Conservation (phyloP, 2,888 invertebrate genomes). For the Plutella xylostella region DNA sequence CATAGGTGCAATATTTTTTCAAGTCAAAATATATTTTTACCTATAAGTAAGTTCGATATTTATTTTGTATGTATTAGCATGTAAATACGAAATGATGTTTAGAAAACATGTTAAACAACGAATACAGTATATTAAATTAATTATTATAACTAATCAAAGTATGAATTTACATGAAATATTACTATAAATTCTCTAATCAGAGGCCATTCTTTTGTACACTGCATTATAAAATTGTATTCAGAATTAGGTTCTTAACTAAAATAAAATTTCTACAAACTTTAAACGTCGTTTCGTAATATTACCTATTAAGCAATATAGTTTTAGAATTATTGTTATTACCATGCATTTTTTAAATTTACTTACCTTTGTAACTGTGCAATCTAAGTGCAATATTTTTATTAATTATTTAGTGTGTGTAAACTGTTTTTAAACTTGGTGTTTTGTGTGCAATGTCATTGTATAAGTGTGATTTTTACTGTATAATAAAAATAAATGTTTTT, state of each 20-base stretch:
- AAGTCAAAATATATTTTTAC: slow-evolving; percentile 16
- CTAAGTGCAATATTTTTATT: slow-evolving; percentile 36
- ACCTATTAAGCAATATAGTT: neutral
- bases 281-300: slow-evolving; percentile 19
- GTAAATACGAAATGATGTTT: slow-evolving; percentile 20
- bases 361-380: slow-evolving; percentile 34
- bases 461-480: too few relatives aligned
- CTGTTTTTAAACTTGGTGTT: too few relatives aligned
- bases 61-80: neutral
- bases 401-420: too few relatives aligned
- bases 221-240: too few relatives aligned
- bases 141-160: too few relatives aligned
- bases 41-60: slow-evolving; percentile 7
- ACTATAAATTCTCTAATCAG: too few relatives aligned
- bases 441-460: too few relatives aligned
- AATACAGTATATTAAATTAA: neutral
- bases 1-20: slow-evolving; percentile 40
- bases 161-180: too few relatives aligned
- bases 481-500: too few relatives aligned
- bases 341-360: slow-evolving; percentile 20
- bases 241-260: neutral
- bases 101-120: slow-evolving; percentile 3
- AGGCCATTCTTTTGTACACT: too few relatives aligned
- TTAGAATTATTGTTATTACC: slow-evolving; percentile 7
- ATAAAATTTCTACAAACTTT: slow-evolving; percentile 4